Evolutionary conservation across 2,888 invertebrate genomes (phyloP), one percentile per base, ranked within the genome.

Genomic region (Cerastis leucographa): DNA sequence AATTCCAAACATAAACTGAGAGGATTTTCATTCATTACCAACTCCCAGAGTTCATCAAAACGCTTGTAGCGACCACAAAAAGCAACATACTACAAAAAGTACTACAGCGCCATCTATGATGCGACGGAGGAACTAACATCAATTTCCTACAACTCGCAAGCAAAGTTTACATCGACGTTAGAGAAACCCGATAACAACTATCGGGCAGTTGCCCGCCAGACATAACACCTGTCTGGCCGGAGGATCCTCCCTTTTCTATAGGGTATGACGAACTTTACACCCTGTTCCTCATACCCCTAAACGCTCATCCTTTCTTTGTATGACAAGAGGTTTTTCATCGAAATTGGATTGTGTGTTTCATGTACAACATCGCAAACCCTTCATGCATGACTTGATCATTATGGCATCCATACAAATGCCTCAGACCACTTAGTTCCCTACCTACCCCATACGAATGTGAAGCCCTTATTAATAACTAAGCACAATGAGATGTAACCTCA

Each of bases 381-480:
- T 78, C 75, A 65, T 35, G n/a, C 62, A 81, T 56, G 46, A 65
- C 74, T 44, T 83, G 76, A 78, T 66, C 51, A 62, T 83, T 19
- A 76, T 65, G 22, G 56, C 17, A 14, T 25, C 17, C 42, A 22
- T 46, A 35, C 49, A 64, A 83, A 70, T 67, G n/a, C 54, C 71
- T 14, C 17, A 11, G 54, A 42, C 35, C 71, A 66, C 61, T 85
- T 67, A 76, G 22, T 64, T 67, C 25, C 44, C 64, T 77, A 19
- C 62, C 17, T 62, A 76, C 72, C 71, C 71, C 69, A 66, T 72
- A 81, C 29, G 35, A 64, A 81, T 64, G 56, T 42, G 62, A 61
- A 74, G 49, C 72, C 62, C 68, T 86, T 81, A 86, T 88, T 88
- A 88, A 81, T 81, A 87, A 70, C 66, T 61, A 56, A 86, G 29